Evolutionary conservation across 2,888 invertebrate species (phyloP).

Genomic region (Mythimna pallens): DNA sequence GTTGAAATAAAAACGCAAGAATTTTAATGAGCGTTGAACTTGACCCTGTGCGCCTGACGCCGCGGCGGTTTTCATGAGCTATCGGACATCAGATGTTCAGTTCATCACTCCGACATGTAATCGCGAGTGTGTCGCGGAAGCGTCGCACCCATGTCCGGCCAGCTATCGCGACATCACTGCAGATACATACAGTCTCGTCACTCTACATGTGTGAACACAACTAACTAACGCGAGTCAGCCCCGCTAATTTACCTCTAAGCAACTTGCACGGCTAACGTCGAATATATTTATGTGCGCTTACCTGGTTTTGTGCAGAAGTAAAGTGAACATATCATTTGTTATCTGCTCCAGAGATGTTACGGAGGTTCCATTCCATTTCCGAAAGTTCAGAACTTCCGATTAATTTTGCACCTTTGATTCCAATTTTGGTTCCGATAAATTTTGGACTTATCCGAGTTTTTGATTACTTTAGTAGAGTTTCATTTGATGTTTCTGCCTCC

Average conservation of each 20-base stretch:
- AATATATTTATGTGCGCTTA: background rate
- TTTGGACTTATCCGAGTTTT: no score
- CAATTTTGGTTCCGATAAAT: no score
- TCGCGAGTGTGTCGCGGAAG: conserved; percentile 40
- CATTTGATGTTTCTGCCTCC: no score
- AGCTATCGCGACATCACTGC: background rate
- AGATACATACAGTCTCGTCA: background rate
- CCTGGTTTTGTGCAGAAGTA: no score
- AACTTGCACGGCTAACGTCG: background rate
- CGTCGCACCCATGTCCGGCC: conserved; percentile 32
- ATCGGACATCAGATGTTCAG: conserved; percentile 22
- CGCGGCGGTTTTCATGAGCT: conserved; percentile 9
- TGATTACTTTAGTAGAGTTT: no score
- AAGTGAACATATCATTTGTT: background rate
- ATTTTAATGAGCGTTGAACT: conserved; percentile 51
- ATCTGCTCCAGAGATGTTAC: no score
- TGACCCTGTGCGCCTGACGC: conserved; percentile 42
- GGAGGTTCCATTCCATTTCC: no score
- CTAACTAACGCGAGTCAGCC: background rate
- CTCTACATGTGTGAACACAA: background rate
- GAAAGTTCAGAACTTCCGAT: no score
- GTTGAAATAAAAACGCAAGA: conserved; percentile 36
- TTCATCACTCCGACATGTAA: conserved; percentile 18
- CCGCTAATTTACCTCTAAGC: background rate
- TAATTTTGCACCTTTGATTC: no score